A percentile compares a stretch with the other conserved stretches of the same genome.
phyloP scores from a whole-genome alignment of 2,888 invertebrate species.

The Monoplex corrugatus region DNA sequence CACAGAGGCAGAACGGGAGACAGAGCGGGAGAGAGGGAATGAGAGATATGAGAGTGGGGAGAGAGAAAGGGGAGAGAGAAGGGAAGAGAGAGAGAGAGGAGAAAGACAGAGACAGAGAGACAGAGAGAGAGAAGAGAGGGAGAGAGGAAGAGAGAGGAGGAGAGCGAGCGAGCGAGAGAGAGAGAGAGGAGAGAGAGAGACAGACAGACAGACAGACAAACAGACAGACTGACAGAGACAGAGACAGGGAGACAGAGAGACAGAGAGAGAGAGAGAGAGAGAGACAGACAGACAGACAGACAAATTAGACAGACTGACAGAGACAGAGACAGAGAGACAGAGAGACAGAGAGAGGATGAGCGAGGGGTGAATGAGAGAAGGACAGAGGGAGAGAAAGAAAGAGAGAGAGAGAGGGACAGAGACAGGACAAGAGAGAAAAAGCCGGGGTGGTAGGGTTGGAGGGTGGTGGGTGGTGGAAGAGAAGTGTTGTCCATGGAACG shows the following conservation, averaged over 20 bases:
- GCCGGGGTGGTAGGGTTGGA: too few relatives aligned
- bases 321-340: not conserved
- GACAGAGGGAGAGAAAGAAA: too few relatives aligned
- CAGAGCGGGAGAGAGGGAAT: not conserved
- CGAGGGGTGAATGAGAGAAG: too few relatives aligned
- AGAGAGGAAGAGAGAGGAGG: not conserved
- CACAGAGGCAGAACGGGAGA: not conserved
- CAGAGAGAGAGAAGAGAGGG: not conserved
- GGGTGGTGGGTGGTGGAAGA: too few relatives aligned
- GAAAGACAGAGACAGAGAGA: too few relatives aligned
- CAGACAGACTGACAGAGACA: not conserved
- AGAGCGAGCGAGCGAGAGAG: not conserved
- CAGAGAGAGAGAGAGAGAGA: not conserved
- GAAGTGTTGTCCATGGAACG: too few relatives aligned
- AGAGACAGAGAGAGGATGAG: not conserved
- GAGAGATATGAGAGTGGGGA: not conserved
- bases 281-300: not conserved
- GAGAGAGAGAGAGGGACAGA: too few relatives aligned
- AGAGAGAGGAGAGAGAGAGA: not conserved
- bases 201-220: not conserved
- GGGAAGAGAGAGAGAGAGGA: too few relatives aligned
- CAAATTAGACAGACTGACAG: not conserved
- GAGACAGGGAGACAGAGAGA: not conserved
- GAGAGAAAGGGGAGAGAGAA: not conserved
- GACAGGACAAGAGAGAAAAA: too few relatives aligned